Evolutionary conservation across 2,113 vertebrate species (phyloP).

Genomic region (Microtus montanus): DNA sequence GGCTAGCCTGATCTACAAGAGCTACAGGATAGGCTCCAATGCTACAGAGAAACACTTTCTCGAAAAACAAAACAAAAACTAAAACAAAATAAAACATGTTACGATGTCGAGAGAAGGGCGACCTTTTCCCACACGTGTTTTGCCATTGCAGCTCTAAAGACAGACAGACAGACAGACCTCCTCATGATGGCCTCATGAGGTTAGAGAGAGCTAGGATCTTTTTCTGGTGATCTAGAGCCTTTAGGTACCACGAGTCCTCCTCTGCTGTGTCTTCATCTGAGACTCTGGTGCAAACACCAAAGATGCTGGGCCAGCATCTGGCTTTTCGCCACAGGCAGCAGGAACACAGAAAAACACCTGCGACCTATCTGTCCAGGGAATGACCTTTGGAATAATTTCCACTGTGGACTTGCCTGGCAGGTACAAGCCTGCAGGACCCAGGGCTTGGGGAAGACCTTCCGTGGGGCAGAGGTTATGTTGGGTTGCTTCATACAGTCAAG

Average conservation of each 20-base stretch:
- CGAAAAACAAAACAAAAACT: too few species aligned
- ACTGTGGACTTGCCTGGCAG: background rate
- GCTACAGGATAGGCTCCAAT: too few species aligned
- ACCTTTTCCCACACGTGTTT: background rate
- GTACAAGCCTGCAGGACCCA: background rate
- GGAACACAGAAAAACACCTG: background rate
- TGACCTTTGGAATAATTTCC: background rate
- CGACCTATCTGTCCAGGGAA: too few species aligned
- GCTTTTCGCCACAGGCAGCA: background rate
- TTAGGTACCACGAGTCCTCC: background rate
- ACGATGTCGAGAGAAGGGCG: background rate
- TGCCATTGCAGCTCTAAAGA: background rate
- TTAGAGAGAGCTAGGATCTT: background rate
- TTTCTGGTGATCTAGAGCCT: background rate
- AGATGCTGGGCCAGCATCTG: background rate
- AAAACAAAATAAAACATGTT: too few species aligned
- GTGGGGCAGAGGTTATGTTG: background rate
- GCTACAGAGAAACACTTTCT: too few species aligned
- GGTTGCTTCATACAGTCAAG: background rate
- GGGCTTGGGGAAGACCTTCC: background rate
- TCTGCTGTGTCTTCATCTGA: background rate
- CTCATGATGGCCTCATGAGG: too few species aligned
- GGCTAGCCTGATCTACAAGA: too few species aligned
- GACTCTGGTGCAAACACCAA: background rate
- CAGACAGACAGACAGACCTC: background rate